Conservation (phyloP, 2,113 vertebrate genomes). For the Neomonachus schauinslandi region DNA sequence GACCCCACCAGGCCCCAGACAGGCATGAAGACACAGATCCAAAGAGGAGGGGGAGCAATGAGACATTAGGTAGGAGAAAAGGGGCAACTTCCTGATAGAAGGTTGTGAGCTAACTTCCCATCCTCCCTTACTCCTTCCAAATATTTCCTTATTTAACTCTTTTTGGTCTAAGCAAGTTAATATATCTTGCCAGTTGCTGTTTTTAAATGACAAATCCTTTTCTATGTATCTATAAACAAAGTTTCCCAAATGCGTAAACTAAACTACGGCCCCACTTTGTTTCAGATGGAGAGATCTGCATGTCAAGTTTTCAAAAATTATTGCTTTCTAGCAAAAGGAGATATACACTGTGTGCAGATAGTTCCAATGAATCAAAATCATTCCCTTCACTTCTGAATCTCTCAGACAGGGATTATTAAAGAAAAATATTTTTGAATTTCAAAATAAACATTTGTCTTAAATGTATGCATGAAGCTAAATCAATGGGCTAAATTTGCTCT, state of each 20-base stretch:
- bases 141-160: background rate
- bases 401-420: background rate
- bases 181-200: background rate
- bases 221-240: background rate
- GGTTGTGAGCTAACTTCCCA: background rate
- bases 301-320: background rate
- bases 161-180: conserved; percentile 6
- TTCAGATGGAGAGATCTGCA: background rate
- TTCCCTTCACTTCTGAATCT: background rate
- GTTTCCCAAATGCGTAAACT: background rate
- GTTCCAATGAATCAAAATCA: background rate
- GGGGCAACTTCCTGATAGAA: background rate
- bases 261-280: background rate
- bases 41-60: background rate
- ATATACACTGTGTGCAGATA: background rate
- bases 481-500: background rate
- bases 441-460: background rate
- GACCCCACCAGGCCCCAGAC: background rate
- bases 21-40: background rate
- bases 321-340: background rate
- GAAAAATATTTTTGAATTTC: background rate
- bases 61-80: background rate
- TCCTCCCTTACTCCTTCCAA: background rate
- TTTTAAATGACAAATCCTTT: conserved; percentile 50
- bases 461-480: background rate